These are phyloP conservation scores for Hypocryptadius cinnamomeus DNA, from an alignment of 2,113 vertebrate species.

Conservation along the genomic window DNA sequence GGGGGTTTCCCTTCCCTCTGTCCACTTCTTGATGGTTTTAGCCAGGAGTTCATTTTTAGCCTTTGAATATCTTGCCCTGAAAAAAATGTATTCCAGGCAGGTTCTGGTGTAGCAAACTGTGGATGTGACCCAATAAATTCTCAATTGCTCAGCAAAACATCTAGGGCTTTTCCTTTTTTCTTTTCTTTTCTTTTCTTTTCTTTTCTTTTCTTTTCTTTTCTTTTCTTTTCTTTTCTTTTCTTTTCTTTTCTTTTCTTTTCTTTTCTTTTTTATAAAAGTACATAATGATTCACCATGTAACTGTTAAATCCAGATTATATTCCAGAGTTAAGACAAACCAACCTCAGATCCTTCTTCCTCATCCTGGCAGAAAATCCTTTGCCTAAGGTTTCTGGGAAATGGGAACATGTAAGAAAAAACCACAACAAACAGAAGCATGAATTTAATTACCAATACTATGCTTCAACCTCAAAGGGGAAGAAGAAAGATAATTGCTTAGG, in stretches of 20 bases:
- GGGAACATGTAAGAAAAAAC: not conserved
- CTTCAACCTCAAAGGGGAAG: not conserved
- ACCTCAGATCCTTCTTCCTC: not conserved
- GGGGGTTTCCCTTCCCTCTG: not conserved
- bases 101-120: not conserved
- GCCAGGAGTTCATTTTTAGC: not conserved
- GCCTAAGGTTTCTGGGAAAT: conserved; percentile 37
- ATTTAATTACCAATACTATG: conserved; percentile 59
- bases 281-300: not conserved
- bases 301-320: not conserved
- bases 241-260: not conserved
- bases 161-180: not conserved
- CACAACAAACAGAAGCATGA: conserved; percentile 55
- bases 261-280: not conserved
- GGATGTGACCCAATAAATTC: not conserved
- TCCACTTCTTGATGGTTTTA: not conserved
- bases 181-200: not conserved
- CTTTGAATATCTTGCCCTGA: not conserved
- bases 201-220: too few relatives aligned
- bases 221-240: too few relatives aligned
- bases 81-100: not conserved
- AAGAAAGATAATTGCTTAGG: conserved; percentile 59
- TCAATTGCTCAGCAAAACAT: not conserved
- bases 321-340: not conserved
- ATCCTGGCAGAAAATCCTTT: not conserved